Evolutionary conservation across 2,888 invertebrate genomes (phyloP).

Genomic region (Protodeltote pygarga): DNA sequence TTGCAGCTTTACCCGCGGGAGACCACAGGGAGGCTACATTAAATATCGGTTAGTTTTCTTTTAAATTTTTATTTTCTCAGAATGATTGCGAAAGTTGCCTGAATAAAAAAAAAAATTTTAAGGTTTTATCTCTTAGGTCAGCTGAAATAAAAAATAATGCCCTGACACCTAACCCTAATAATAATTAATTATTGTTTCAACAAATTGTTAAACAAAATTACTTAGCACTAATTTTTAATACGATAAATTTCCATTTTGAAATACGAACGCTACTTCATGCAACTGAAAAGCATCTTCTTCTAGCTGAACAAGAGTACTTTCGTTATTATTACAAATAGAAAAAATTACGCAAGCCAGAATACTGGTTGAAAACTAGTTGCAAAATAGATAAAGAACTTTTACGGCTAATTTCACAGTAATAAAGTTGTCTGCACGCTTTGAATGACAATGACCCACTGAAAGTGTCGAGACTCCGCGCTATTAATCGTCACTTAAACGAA

Average conservation of each 20-base stretch:
- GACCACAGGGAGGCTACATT: conserved; percentile 61
- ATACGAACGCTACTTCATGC: conserved; percentile 14
- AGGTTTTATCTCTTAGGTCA: background rate
- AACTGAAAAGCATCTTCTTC: too few species aligned
- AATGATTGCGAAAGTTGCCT: background rate
- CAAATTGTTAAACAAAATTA: conserved; percentile 12
- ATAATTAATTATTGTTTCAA: conserved; percentile 14
- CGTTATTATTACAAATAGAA: conserved; percentile 55
- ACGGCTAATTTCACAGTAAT: conserved; percentile 77
- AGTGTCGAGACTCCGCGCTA: conserved; percentile 54
- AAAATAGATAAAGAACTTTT: conserved; percentile 73
- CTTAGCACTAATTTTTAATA: too few species aligned
- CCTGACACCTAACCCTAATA: conserved; percentile 5
- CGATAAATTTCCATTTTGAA: conserved; percentile 2
- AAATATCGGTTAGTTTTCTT: conserved; percentile 66
- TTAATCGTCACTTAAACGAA: conserved; percentile 23
- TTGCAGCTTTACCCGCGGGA: conserved; percentile 73
- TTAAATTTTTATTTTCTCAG: background rate
- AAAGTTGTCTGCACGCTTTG: conserved; percentile 70
- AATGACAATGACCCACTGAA: conserved; percentile 82
- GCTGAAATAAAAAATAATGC: background rate
- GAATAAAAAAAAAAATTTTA: background rate
- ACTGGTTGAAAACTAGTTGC: conserved; percentile 70
- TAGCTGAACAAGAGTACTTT: conserved; percentile 13
- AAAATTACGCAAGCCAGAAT: conserved; percentile 72